Base-by-base conservation (phyloP, 2,888 invertebrate genomes). In the Dendrolimus houi region DNA sequence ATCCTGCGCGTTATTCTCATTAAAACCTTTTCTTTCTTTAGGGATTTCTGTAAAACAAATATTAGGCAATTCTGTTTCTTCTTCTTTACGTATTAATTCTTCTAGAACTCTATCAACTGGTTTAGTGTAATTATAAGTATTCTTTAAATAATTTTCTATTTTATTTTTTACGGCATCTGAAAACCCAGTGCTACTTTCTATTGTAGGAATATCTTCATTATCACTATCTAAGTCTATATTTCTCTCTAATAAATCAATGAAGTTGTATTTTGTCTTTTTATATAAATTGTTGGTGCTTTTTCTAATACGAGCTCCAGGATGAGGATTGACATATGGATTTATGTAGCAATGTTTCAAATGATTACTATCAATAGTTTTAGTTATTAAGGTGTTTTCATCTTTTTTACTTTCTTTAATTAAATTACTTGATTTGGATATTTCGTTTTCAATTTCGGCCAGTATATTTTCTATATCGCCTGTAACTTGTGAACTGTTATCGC, bases 401-500 rank as follows among this genome's bases (percentile, higher is more conserved):
- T 47, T 58, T 54, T 52, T 52, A 40, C 41, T 54, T 14, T 52
- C 47, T n/a, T 53, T 54, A 2, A 40, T 13, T 47, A 41, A 2
- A 41, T 13, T 47, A 41, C 56, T 55, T 52, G 41, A 60, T 59
- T 64, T 72, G 17, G 59, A 61, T 62, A 87, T 87, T 78, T 88
- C 86, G 58, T 64, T 75, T 74, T 89, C 87, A 55, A 88, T 88
- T 59, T 82, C 70, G 55, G 68, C 75, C 52, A 89, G 65, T 61
- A 88, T 79, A 52, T 62, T 72, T 56, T 81, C 66, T 60, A 87
- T 75, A 59, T 74, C 72, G 29, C 72, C 68, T 29, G 56, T 78
- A 78, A 56, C 29, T 6, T 81, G 76, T 29, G 75, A 66, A 58
- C 68, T 68, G 17, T 80, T 72, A 54, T 70, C 68, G 54, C 71